phyloP scores from a whole-genome alignment of 1,140 invertebrate genomes.

The Zaprionus lachaisei region DNA sequence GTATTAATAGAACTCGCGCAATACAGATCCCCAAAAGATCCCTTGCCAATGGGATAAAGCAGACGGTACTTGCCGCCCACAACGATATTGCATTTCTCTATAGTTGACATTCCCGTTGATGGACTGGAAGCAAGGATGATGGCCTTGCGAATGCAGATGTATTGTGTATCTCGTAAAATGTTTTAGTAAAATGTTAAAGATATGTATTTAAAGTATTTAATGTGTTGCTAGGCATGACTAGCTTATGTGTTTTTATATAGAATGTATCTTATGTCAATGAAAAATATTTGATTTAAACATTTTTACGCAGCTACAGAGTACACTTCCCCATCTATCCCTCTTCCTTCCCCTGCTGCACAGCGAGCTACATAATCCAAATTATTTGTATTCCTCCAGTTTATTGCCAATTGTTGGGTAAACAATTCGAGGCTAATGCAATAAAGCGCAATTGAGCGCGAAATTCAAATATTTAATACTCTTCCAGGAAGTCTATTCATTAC shows the following conservation, averaged over 20 bases:
- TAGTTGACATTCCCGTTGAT: neutral
- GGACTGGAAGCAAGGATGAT: neutral
- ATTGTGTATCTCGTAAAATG: neutral
- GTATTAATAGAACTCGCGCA: conserved; percentile 94
- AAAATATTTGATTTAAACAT: neutral
- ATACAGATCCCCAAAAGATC: conserved; percentile 98
- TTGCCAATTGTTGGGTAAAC: neutral
- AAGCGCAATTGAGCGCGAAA: conserved; percentile 4
- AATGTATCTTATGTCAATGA: neutral
- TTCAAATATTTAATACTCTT: neutral
- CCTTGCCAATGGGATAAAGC: conserved; percentile 95
- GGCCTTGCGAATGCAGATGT: too few species aligned
- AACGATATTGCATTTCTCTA: conserved; percentile 74
- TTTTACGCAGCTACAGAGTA: neutral
- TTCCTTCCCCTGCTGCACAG: neutral
- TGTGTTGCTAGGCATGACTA: conserved; percentile 35
- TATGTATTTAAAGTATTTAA: conserved; percentile 29
- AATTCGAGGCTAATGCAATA: conserved; percentile 9
- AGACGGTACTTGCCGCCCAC: conserved; percentile 95
- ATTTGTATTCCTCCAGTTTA: neutral
- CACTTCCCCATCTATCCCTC: neutral
- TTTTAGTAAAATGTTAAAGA: conserved; percentile 29
- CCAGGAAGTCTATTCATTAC: neutral
- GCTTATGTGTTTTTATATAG: conserved; percentile 17
- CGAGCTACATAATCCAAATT: neutral